These are phyloP conservation scores for Leptinotarsa tumamoca DNA, from an alignment of 2,888 invertebrate species.

Conservation along the genomic window DNA sequence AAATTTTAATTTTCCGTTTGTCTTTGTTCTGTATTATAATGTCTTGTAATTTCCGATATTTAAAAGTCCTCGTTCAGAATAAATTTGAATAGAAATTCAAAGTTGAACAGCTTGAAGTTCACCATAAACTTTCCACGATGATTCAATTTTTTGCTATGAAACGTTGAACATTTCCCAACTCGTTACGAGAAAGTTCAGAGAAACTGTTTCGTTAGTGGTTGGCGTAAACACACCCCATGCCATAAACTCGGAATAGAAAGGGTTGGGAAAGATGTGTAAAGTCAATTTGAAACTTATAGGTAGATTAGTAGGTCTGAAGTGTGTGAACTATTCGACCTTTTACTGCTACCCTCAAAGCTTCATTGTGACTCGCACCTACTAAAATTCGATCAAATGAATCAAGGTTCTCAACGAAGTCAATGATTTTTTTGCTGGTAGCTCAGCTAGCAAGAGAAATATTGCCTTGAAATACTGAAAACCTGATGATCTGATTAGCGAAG, in stretches of 20 bases:
- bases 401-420: no score
- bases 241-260: background rate
- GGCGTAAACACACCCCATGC: background rate
- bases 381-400: no score
- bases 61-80: conserved; percentile 45
- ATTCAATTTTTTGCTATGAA: conserved; percentile 12
- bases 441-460: no score
- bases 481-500: no score
- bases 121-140: conserved; percentile 38
- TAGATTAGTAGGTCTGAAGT: no score
- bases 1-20: conserved; percentile 51
- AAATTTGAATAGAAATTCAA: conserved; percentile 45
- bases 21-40: conserved; percentile 47
- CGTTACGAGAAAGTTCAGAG: background rate
- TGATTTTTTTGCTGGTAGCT: no score
- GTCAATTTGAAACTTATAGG: background rate
- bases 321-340: no score
- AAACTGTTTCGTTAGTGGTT: conserved; percentile 10
- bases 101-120: conserved; percentile 41
- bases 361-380: no score
- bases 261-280: background rate
- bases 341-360: no score
- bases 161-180: conserved; percentile 8
- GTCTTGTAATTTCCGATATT: conserved; percentile 48
- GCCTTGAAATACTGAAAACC: no score